Base-by-base conservation (phyloP, 1,140 invertebrate species). In the Hypsibius dujardini region DNA sequence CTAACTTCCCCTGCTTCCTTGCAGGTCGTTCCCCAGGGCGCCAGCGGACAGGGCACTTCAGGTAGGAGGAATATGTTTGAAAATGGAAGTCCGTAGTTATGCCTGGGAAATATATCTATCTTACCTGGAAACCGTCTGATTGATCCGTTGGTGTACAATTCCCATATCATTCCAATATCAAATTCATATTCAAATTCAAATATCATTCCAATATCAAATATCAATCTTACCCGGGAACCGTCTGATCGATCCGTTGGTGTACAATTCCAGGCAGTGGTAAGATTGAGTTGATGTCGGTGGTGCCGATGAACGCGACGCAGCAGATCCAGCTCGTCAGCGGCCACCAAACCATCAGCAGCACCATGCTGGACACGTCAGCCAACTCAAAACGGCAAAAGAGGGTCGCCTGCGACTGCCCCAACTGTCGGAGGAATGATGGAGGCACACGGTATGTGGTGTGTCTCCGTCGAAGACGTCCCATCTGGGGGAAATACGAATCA, bases 331-430 rank as follows among this genome's bases (percentile, higher is more conserved):
- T 67, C 12, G 12, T 67, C 3, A 67, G 62, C 45, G 62, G 62
- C 3, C 28, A 28, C 28, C 28, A 28, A 28, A 28, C 28, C 28
- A 28, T 28, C 28, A 67, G 42, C 62, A 12, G 45, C 12, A 15
- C 62, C 7, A 42, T 12, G 12, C 45, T 67, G 42, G 12, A 12
- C 42, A 15, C 42, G 45, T 67, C 42, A 12, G 62, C 3, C 7
- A 67, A 67, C 42, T 12, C 62, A 42, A 67, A 67, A 45, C 62
- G 62, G 62, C 62, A 67, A 42, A 67, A 67, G 42, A 12, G 62
- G 45, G 62, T 67, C 3, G 62, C 62, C 42, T 67, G 62, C 42
- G 62, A 67, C 45, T 67, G 62, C 45, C 62, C 62, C 12, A 67
- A 67, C 42, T 67, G 62, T 45, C 62, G 62, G 12, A 12, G 62